Conservation (phyloP, 1,140 invertebrate genomes). For the Coelopa frigida region DNA sequence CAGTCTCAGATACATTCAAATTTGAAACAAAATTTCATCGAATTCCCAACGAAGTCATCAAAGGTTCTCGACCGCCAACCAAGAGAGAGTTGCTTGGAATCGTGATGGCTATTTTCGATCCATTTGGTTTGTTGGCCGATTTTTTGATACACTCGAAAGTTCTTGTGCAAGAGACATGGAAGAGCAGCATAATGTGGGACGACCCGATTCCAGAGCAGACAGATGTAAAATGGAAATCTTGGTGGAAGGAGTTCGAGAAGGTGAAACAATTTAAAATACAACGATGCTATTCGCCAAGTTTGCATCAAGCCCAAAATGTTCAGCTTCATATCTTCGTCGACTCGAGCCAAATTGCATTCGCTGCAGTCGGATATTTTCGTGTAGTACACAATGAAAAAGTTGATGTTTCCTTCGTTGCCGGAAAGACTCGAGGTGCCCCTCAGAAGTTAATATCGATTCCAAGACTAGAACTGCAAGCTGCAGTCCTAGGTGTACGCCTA, state of each 20-base stretch:
- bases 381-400: not conserved
- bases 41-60: not conserved
- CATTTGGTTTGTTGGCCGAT: constrained; percentile 38
- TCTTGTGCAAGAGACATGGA: constrained; percentile 40
- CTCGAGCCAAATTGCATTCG: constrained; percentile 26
- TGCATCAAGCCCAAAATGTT: not conserved
- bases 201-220: too few relatives aligned
- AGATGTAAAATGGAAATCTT: constrained; percentile 16
- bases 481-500: constrained; percentile 21
- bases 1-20: too few relatives aligned
- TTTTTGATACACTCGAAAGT: constrained; percentile 38
- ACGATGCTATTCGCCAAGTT: constrained; percentile 2
- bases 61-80: constrained; percentile 15
- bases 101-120: constrained; percentile 40
- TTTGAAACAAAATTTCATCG: constrained; percentile 6
- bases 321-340: constrained; percentile 24
- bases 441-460: constrained; percentile 23
- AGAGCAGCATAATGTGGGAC: too few relatives aligned
- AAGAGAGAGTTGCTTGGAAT: constrained; percentile 29
- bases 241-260: constrained; percentile 14
- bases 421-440: constrained; percentile 25
- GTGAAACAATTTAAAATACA: constrained; percentile 4
- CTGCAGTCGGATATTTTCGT: too few relatives aligned
- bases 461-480: constrained; percentile 27
- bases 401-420: constrained; percentile 14